phyloP scores from a whole-genome alignment of 35 echinoderm and acorn worm genomes.

The Patiria miniata region DNA sequence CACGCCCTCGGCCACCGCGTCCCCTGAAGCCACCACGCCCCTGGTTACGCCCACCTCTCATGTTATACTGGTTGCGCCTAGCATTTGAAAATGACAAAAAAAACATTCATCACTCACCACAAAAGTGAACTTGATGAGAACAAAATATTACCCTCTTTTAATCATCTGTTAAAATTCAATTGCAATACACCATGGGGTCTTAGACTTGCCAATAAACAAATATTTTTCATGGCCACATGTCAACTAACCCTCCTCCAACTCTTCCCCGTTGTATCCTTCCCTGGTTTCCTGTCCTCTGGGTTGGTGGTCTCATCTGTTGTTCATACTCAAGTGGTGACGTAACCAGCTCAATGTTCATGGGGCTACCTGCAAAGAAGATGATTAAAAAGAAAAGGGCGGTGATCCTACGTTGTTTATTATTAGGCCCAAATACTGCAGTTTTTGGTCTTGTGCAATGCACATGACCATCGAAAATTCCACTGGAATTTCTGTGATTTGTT shows the following conservation, averaged over 20 bases:
- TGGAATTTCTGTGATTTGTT: too few species aligned
- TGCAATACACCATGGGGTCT: neutral
- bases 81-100: conserved; percentile 11
- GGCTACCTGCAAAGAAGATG: conserved; percentile 45
- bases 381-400: neutral
- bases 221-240: too few species aligned
- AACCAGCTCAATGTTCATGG: conserved; percentile 75
- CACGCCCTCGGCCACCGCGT: conserved; percentile 64
- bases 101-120: neutral
- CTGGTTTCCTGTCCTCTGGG: neutral
- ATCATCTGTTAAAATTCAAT: too few species aligned
- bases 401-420: neutral
- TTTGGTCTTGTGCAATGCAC: too few species aligned
- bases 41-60: conserved; percentile 31
- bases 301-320: neutral
- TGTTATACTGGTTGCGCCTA: conserved; percentile 43
- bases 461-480: too few species aligned
- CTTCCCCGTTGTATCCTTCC: conserved; percentile 20
- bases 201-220: neutral
- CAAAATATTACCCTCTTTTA: too few species aligned
- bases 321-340: conserved; percentile 61
- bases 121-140: too few species aligned
- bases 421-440: too few species aligned
- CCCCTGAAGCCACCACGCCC: conserved; percentile 56
- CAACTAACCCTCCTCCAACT: neutral